Conservation (phyloP, 2,888 invertebrate species). For the Nezara viridula region DNA sequence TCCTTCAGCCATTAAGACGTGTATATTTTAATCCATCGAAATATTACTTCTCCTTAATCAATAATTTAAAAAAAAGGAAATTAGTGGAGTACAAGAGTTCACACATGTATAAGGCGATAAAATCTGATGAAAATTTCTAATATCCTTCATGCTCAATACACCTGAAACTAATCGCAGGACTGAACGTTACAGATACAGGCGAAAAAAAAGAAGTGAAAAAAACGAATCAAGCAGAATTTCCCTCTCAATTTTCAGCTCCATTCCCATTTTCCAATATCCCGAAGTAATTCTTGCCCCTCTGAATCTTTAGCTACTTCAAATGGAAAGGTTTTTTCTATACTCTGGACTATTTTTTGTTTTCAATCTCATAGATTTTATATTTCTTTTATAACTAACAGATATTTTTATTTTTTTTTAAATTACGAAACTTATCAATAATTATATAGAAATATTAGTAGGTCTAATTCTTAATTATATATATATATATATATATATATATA, state of each 20-base stretch:
- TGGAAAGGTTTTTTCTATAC: neutral
- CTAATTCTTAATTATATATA: too few species aligned
- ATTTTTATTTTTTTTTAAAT: neutral
- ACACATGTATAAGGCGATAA: neutral
- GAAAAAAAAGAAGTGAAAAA: neutral
- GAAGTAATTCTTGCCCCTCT: neutral
- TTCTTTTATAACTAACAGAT: neutral
- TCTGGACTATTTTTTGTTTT: neutral
- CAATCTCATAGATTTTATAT: neutral
- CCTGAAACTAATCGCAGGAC: neutral
- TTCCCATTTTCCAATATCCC: constrained; percentile 19
- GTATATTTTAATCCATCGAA: too few species aligned
- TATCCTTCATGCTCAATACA: neutral
- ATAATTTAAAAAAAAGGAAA: too few species aligned
- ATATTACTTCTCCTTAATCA: too few species aligned
- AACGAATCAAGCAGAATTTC: neutral
- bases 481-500: too few species aligned
- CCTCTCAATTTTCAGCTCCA: constrained; percentile 27
- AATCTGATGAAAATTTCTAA: neutral
- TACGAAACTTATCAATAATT: too few species aligned
- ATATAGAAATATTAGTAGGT: too few species aligned
- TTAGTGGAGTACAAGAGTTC: neutral
- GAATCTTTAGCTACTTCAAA: neutral
- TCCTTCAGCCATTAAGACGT: too few species aligned
- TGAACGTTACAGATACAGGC: neutral